Conservation (phyloP, 2,888 invertebrate species). For the Euproctis similis region DNA sequence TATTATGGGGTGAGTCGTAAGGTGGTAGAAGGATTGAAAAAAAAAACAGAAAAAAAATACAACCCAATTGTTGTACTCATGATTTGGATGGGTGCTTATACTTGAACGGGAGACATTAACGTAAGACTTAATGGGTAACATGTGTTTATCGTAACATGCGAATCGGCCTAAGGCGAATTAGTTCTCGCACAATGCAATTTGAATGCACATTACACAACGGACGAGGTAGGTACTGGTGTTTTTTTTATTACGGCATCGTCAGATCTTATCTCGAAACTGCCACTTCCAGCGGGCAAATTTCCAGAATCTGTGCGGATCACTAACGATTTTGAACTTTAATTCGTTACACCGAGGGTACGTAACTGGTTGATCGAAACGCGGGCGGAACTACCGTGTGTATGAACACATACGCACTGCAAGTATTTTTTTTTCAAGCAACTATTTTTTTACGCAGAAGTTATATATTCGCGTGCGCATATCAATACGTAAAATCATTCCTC, state of each 20-base stretch:
- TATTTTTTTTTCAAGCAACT: constrained; percentile 41
- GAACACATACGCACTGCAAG: constrained; percentile 55
- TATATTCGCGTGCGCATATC: constrained; percentile 38
- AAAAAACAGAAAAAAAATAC: constrained; percentile 19
- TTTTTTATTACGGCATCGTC: constrained; percentile 76
- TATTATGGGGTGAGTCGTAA: too few species aligned
- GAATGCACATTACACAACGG: constrained; percentile 76
- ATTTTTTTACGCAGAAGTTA: constrained; percentile 38
- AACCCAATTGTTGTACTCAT: constrained; percentile 30
- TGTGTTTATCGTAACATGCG: constrained; percentile 74
- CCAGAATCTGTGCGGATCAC: constrained; percentile 49
- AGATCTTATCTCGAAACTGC: constrained; percentile 75
- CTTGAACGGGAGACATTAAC: constrained; percentile 47
- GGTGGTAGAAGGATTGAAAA: constrained; percentile 10
- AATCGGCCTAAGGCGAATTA: constrained; percentile 75
- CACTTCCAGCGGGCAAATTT: constrained; percentile 76
- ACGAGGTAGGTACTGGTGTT: constrained; percentile 70
- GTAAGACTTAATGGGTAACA: constrained; percentile 68
- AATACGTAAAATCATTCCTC: constrained; percentile 64
- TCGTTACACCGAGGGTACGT: constrained; percentile 37
- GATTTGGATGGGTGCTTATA: constrained; percentile 41
- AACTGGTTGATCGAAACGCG: constrained; percentile 32
- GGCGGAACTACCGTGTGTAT: constrained; percentile 45
- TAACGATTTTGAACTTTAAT: constrained; percentile 49
- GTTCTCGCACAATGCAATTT: constrained; percentile 77